These are phyloP conservation scores for Aphodius granarius DNA, from an alignment of 2,888 invertebrate species.

Conservation along the genomic window DNA sequence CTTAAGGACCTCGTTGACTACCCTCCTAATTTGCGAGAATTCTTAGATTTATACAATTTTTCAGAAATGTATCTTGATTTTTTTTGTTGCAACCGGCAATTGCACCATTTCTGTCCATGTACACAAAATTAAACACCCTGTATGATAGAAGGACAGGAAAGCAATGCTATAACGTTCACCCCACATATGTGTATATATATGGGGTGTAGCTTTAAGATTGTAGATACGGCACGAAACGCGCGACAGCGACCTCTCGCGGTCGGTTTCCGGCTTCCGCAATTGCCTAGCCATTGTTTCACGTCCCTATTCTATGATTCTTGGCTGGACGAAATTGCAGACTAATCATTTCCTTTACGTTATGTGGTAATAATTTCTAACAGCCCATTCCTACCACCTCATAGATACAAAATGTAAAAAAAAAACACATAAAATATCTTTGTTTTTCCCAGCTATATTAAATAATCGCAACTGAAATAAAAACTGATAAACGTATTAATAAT, in stretches of 20 bases:
- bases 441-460: too few relatives aligned
- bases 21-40: too few relatives aligned
- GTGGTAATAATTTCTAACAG: constrained; percentile 7
- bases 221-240: constrained; percentile 18
- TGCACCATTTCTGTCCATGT: not conserved
- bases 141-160: not conserved
- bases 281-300: constrained; percentile 23
- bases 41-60: too few relatives aligned
- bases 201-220: constrained; percentile 8
- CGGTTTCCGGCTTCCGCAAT: constrained; percentile 18
- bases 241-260: constrained; percentile 11
- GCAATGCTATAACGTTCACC: constrained; percentile 9
- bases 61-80: too few relatives aligned
- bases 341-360: constrained; percentile 25
- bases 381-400: not conserved
- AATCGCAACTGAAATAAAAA: too few relatives aligned
- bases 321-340: constrained; percentile 27
- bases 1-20: too few relatives aligned
- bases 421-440: too few relatives aligned
- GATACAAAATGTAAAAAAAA: too few relatives aligned
- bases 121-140: not conserved
- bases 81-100: too few relatives aligned
- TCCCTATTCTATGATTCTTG: constrained; percentile 25
- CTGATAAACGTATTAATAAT: too few relatives aligned
- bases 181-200: not conserved